Conservation (phyloP, 1,140 invertebrate genomes). For the Babylonia areolata region DNA sequence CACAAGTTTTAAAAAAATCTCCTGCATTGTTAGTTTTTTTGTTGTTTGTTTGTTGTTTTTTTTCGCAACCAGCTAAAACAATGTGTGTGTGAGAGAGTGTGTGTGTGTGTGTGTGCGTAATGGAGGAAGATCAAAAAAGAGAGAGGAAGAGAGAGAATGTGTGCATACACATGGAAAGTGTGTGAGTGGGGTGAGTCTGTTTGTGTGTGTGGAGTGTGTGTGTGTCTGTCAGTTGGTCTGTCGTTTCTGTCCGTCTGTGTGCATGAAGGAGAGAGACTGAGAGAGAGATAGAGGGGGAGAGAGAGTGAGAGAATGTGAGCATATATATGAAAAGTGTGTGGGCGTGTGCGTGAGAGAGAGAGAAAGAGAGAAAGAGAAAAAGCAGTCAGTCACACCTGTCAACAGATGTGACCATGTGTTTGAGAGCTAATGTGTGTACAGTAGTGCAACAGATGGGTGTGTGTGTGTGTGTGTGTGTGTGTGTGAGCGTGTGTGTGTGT, state of each 20-base stretch:
- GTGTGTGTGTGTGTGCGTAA: neutral
- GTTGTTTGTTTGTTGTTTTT: too few species aligned
- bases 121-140: neutral
- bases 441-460: neutral
- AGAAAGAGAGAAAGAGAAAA: neutral
- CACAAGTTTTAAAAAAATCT: too few species aligned
- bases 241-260: too few species aligned
- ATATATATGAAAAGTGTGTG: too few species aligned
- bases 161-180: too few species aligned
- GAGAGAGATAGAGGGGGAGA: neutral
- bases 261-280: neutral
- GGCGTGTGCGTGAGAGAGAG: too few species aligned
- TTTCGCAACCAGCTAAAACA: too few species aligned
- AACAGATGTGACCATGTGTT: neutral
- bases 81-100: neutral
- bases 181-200: too few species aligned
- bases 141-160: neutral
- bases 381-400: neutral
- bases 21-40: too few species aligned
- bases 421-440: neutral
- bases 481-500: neutral
- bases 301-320: too few species aligned
- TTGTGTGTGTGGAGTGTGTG: neutral
- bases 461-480: neutral
- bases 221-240: too few species aligned